Base-by-base conservation (phyloP, 2,888 invertebrate genomes). In the Cephus nigrinus region DNA sequence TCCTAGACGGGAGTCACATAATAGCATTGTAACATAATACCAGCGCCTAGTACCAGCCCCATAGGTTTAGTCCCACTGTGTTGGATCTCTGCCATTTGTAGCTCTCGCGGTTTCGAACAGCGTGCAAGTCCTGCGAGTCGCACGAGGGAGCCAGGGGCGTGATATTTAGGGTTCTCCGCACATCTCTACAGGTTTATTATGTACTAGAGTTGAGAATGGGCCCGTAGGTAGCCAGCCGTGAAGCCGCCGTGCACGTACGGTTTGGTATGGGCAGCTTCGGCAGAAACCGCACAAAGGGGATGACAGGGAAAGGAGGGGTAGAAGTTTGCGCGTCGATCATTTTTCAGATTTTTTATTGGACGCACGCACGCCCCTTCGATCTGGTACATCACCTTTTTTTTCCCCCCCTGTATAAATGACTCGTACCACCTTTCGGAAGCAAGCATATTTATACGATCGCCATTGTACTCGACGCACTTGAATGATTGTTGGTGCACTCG, bases 1-100 rank as follows among this genome's bases (percentile, higher is more conserved):
- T 78, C 79, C 76, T 81, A 81, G 79, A 83, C 82, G 83, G 85
- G 84, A 84, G 85, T 86, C 83, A 82, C 82, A 88, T 87, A 87
- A 88, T 88, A 80, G 81, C 80, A 85, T 85, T 86, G 85, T 88
- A 86, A 88, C 83, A 82, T 84, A 85, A 88, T 86, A 88, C 82
- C 81, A 80, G 79, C 76, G 77, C 74, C 79, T 81, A 68, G 31
- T 71, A 71, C 71, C 71, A 71, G 2, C 71, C 71, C 71, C 31
- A 71, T 71, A 71, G 30, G 15, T 32, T 23, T 71, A 30, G 71
- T 71, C 32, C 71, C 12, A n/a, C 30, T 32, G 15, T 32, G 68
- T 31, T 69, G 3, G 68, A 73, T 73, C 76, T 40, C 69, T 68
- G 55, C 73, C 73, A 76, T 76, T 73, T 78, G 35, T 75, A 75